Evolutionary conservation across 2,113 vertebrate species (phyloP).

Genomic region (Orientallactaga bullata): DNA sequence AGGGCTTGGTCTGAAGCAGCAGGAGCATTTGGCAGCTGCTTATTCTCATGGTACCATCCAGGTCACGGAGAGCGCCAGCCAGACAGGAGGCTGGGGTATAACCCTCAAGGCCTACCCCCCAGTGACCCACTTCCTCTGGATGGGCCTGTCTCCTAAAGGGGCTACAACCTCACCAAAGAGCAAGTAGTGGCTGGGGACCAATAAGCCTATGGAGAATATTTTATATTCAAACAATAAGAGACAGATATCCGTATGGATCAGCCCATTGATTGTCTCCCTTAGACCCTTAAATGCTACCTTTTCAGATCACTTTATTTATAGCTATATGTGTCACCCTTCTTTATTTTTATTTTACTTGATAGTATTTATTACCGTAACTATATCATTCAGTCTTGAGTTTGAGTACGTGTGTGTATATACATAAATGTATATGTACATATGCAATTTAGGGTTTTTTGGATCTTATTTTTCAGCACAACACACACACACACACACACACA

Average conservation of each 20-base stretch:
- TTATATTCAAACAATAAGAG: not conserved
- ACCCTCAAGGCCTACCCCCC: not conserved
- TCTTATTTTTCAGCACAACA: not conserved
- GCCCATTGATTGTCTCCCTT: too few relatives aligned
- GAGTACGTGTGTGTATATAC: not conserved
- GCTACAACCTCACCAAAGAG: not conserved
- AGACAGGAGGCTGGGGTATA: not conserved
- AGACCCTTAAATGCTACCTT: not conserved
- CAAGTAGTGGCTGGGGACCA: not conserved
- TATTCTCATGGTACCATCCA: too few relatives aligned
- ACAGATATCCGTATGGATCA: not conserved
- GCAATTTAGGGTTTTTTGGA: not conserved
- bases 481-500: too few relatives aligned
- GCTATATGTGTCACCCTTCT: not conserved
- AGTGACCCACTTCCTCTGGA: not conserved
- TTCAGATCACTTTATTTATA: not conserved
- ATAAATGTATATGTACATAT: not conserved
- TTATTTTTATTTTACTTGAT: slow-evolving; percentile 24
- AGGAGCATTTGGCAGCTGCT: not conserved
- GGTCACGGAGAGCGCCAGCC: not conserved
- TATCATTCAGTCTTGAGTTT: not conserved
- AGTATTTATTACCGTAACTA: not conserved
- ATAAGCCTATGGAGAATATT: not conserved
- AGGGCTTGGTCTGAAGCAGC: not conserved
- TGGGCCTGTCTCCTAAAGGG: not conserved